Evolutionary conservation across 2,888 invertebrate genomes (phyloP).

Genomic region (Leptinotarsa tumamoca): DNA sequence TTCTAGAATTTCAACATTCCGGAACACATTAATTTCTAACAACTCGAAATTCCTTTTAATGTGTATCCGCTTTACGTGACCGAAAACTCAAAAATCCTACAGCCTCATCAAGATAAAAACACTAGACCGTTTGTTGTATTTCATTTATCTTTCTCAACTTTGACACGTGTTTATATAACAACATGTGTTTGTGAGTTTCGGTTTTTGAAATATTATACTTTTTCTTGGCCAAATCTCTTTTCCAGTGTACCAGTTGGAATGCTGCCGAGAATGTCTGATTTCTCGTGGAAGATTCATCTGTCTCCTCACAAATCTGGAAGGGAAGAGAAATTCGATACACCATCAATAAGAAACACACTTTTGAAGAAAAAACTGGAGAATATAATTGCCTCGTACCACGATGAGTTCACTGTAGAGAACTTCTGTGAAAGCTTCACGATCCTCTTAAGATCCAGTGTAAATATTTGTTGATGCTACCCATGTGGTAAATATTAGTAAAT

Average conservation of each 20-base stretch:
- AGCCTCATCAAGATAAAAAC: slow-evolving; percentile 45
- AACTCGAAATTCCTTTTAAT: slow-evolving; percentile 53
- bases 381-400: slow-evolving; percentile 40
- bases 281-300: slow-evolving; percentile 8
- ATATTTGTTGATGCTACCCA: slow-evolving; percentile 61
- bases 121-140: slow-evolving; percentile 49
- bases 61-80: slow-evolving; percentile 48
- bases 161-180: slow-evolving; percentile 57
- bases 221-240: slow-evolving; percentile 41
- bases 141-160: slow-evolving; percentile 55
- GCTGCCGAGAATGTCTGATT: neutral
- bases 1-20: slow-evolving; percentile 43
- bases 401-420: slow-evolving; percentile 37
- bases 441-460: slow-evolving; percentile 49
- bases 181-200: slow-evolving; percentile 53
- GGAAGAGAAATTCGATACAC: slow-evolving; percentile 48
- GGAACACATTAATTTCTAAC: slow-evolving; percentile 54
- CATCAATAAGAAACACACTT: slow-evolving; percentile 50
- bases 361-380: slow-evolving; percentile 42
- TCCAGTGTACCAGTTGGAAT: slow-evolving; percentile 31
- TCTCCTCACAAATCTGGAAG: slow-evolving; percentile 33
- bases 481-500: slow-evolving; percentile 61
- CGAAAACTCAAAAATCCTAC: slow-evolving; percentile 43
- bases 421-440: slow-evolving; percentile 33
- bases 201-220: slow-evolving; percentile 53